Evolutionary conservation across 1,140 invertebrate genomes (phyloP), one percentile per base, ranked within the genome.

Genomic region (Sminthurinus signatus): DNA sequence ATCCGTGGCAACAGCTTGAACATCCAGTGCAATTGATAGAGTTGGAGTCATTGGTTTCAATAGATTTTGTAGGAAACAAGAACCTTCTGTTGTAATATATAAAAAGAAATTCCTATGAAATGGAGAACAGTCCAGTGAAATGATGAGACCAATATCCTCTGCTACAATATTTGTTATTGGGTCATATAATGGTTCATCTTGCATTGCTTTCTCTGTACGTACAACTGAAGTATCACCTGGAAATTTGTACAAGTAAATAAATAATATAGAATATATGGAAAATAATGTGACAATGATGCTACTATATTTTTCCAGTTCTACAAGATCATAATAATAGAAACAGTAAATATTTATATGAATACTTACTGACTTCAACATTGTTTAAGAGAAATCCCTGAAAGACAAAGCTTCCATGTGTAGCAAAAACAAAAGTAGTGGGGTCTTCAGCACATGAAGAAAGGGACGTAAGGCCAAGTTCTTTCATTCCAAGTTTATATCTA

Each of bases 401-500:
- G n/a, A 72, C 43, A 42, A 64, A 65, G n/a, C 70, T 61, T 2
- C 70, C 70, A 56, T 59, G 60, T 19, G 67, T 69, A 2, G 46
- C 28, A 43, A 64, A 65, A 10, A 69, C 52, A 43, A 67, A 62
- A 12, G 64, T 54, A 15, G 59, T 64, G 1, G 70, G 59, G 28
- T 72, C 70, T 19, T 64, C 62, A 43, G 55, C 66, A 52, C 64
- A 67, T 0, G 27, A 55, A 23, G 46, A 48, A 2, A 69, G 21
- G 14, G 36, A 19, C n/a, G 51, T 62, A 1, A 72, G 39, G 19
- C 64, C 64, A 2, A 72, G 42, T 56, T 72, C 64, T 44, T 67
- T 69, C 60, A 72, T 64, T 1, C 57, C 64, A 42, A 17, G 42
- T 2, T 31, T 43, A 12, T 28, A 28, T 48, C 55, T 32, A 56